These are phyloP conservation scores for Hylia prasina DNA, from an alignment of 2,113 vertebrate species.

Conservation along the genomic window DNA sequence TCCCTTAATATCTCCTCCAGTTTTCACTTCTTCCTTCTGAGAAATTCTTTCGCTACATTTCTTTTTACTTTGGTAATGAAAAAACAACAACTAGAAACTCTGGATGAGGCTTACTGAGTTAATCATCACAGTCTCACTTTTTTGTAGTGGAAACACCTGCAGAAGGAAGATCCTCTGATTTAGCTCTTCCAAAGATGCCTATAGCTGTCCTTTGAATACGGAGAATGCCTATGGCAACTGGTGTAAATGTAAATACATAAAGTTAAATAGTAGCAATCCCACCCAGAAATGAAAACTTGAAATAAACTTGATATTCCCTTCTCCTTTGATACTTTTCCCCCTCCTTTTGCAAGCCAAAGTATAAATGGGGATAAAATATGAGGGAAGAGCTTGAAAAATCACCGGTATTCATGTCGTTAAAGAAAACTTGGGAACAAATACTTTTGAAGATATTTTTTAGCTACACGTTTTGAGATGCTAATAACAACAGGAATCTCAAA, in stretches of 20 bases:
- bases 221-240: background rate
- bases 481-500: background rate
- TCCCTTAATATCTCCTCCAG: background rate
- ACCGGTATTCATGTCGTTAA: background rate
- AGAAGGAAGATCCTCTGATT: constrained; percentile 1
- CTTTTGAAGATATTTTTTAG: background rate
- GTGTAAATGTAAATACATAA: background rate
- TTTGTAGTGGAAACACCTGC: background rate
- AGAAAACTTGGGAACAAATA: background rate
- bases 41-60: background rate
- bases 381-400: background rate
- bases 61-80: background rate
- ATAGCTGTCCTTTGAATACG: constrained; percentile 23
- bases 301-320: background rate
- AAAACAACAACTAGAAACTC: background rate
- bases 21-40: background rate
- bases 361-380: background rate
- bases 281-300: constrained; percentile 19
- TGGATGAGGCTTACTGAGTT: background rate
- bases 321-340: background rate
- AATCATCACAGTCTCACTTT: background rate
- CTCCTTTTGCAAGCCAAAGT: background rate
- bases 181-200: background rate
- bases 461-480: background rate
- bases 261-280: background rate